Evolutionary conservation across 1,140 invertebrate genomes (phyloP), one percentile per base, ranked within the genome.

Genomic region (Charaxes varanes): DNA sequence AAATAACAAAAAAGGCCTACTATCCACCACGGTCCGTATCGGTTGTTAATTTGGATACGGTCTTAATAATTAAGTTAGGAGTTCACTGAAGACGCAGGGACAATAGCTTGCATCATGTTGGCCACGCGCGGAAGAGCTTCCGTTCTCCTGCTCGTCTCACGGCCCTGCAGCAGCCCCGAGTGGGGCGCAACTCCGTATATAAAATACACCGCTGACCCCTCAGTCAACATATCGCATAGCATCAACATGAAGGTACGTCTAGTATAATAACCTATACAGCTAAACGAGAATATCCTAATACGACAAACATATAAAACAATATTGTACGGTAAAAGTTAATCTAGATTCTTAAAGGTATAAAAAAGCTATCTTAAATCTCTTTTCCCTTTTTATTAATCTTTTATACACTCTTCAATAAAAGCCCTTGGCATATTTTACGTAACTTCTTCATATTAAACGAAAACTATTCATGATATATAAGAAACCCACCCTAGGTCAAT

Each of bases 181-280:
- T 73, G 77, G 77, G 77, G 73, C 49, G 54, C 41, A 27, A 43
- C 38, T 28, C 48, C 49, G 60, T 74, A 77, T 81, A 80, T 68
- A 53, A 40, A 78, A 72, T 55, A 57, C 61, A 48, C 51, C 49
- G 43, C 44, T 56, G 63, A 62, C 48, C 61, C 59, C 60, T 53
- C 61, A 61, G 46, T 66, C 70, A 62, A 66, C 73, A 81, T 53
- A 65, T 53, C 68, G 59, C 51, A 64, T 53, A 73, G 70, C 76
- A 68, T 68, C 71, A 66, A 18, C 62, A 81, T 81, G 77, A 81
- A 81, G 77, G 77, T 81, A 81, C n/a, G n/a, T n/a, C n/a, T n/a
- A n/a, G n/a, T n/a, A n/a, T n/a, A n/a, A 59, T 42, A 36, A 11
- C 30, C 14, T 11, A 13, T 8, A n/a, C n/a, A n/a, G n/a, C n/a